These are phyloP conservation scores for Thaumetopoea pityocampa DNA, from an alignment of 1,140 invertebrate species.

Conservation along the genomic window DNA sequence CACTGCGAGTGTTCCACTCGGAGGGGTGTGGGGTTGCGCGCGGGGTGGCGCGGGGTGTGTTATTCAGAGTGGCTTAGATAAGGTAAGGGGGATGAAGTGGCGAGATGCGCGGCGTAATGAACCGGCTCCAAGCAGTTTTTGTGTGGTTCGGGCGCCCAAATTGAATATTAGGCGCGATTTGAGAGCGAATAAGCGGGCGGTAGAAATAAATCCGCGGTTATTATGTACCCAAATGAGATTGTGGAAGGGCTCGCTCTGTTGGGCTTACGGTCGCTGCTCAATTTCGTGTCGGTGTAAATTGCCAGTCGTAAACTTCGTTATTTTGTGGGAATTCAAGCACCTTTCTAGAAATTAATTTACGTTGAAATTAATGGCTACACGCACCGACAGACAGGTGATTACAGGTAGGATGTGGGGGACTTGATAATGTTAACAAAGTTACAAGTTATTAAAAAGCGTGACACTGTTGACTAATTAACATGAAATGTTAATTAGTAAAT, in stretches of 20 bases:
- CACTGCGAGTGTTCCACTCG: conserved; percentile 69
- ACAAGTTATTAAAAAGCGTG: background rate
- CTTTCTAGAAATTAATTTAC: conserved; percentile 27
- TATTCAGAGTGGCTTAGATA: conserved; percentile 71
- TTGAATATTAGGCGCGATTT: conserved; percentile 74
- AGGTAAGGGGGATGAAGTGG: conserved; percentile 71
- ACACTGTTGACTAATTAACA: too few relatives aligned
- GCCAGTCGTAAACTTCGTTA: conserved; percentile 44
- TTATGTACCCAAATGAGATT: conserved; percentile 70
- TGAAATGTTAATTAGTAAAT: too few relatives aligned
- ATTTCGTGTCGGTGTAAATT: conserved; percentile 62
- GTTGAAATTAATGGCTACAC: conserved; percentile 15
- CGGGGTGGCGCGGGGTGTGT: conserved; percentile 44
- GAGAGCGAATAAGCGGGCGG: conserved; percentile 63
- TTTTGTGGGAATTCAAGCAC: conserved; percentile 40
- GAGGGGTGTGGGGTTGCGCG: conserved; percentile 47
- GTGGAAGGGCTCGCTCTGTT: conserved; percentile 50
- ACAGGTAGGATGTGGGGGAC: background rate
- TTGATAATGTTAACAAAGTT: background rate
- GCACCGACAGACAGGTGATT: conserved; percentile 6
- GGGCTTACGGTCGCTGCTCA: conserved; percentile 48
- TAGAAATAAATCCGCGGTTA: conserved; percentile 69
- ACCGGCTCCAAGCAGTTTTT: conserved; percentile 69
- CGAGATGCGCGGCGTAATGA: conserved; percentile 71
- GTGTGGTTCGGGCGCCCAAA: conserved; percentile 67